Conservation (phyloP, 2,797 vertebrate genomes). For the Spinus olivaceus region DNA sequence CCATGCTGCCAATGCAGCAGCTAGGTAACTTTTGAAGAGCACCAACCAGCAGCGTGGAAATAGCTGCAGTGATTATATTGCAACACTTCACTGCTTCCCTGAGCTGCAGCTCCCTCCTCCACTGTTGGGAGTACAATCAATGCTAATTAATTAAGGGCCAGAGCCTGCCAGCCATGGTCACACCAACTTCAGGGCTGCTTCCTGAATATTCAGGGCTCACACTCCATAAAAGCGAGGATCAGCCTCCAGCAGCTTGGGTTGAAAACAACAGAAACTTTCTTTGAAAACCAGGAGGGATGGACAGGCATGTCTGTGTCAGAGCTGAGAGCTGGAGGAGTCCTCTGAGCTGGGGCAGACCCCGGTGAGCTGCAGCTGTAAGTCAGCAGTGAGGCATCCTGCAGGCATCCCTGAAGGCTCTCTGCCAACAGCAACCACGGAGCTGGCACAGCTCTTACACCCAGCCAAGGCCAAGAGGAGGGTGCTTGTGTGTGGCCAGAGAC, state of each 20-base stretch:
- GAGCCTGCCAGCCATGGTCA: background rate
- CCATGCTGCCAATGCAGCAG: background rate
- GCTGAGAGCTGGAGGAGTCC: background rate
- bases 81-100: constrained; percentile 18
- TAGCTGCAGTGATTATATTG: background rate
- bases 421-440: background rate
- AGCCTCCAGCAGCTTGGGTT: background rate
- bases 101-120: constrained; percentile 21
- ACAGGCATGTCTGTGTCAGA: background rate
- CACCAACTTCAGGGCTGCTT: background rate
- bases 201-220: background rate
- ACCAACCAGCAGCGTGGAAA: background rate
- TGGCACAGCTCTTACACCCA: background rate
- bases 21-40: background rate
- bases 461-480: background rate
- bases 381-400: background rate
- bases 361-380: background rate
- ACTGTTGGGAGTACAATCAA: constrained; percentile 31
- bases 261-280: background rate
- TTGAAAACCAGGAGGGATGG: background rate
- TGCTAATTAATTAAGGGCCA: constrained; percentile 60
- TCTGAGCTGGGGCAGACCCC: background rate
- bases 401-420: background rate
- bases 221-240: background rate
- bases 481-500: rapidly evolving